Percentiles rank a stretch among this genome's conserved stretches.
These are phyloP conservation scores for Oegoconia quadripuncta DNA, from an alignment of 2,888 invertebrate species.

Conservation along the genomic window DNA sequence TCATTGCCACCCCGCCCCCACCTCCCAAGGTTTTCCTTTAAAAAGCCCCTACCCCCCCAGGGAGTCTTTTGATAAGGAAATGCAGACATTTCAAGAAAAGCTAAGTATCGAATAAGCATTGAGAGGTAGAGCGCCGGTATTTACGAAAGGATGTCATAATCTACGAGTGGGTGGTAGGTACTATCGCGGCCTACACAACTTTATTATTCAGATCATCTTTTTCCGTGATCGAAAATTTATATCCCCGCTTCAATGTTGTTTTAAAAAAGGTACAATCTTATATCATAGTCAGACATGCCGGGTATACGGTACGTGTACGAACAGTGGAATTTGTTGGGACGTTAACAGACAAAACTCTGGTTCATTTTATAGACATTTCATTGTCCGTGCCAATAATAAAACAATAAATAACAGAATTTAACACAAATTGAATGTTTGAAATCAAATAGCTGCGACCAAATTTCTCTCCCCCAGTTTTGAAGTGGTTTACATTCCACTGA, in stretches of 20 bases:
- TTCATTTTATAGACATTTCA: neutral
- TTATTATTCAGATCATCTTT: slow-evolving; percentile 1
- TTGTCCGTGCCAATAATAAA: slow-evolving; percentile 1
- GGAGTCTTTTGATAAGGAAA: slow-evolving; percentile 77
- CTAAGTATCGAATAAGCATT: slow-evolving; percentile 72
- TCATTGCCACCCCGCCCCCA: slow-evolving; percentile 30
- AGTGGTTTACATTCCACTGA: slow-evolving; percentile 65
- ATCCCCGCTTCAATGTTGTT: neutral
- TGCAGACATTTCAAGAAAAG: slow-evolving; percentile 77
- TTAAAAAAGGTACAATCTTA: too few species aligned
- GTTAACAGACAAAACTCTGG: neutral
- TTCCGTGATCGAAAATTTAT: neutral
- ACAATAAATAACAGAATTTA: slow-evolving; percentile 1
- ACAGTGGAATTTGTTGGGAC: neutral
- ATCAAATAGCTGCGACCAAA: slow-evolving; percentile 14
- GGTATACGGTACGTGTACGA: too few species aligned
- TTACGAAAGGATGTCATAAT: slow-evolving; percentile 57
- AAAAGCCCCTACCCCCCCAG: slow-evolving; percentile 57
- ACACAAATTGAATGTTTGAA: slow-evolving; percentile 12
- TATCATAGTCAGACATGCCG: neutral
- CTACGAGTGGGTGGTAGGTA: slow-evolving; percentile 24
- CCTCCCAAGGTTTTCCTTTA: slow-evolving; percentile 41
- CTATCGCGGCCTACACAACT: neutral
- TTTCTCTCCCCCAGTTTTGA: slow-evolving; percentile 44
- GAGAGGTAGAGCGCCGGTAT: slow-evolving; percentile 51